Evolutionary conservation across 2,113 vertebrate genomes (phyloP).

Genomic region (Labeo catla): DNA sequence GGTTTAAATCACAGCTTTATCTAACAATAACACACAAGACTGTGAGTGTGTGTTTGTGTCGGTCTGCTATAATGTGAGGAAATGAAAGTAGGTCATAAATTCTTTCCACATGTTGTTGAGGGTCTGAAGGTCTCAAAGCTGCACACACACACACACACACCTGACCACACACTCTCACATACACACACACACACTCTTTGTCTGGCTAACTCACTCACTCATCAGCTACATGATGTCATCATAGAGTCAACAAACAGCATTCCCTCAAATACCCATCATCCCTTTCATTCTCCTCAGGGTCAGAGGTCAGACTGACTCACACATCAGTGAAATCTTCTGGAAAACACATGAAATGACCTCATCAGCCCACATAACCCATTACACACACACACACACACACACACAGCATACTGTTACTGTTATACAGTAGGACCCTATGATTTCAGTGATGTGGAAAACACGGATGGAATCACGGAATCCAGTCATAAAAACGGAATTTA

Average conservation of each 20-base stretch:
- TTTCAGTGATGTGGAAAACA: too few species aligned
- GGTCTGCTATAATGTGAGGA: conserved; percentile 70
- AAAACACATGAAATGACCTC: background rate
- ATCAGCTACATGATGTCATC: background rate
- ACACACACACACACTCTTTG: conserved; percentile 3
- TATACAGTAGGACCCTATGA: too few species aligned
- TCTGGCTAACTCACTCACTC: background rate
- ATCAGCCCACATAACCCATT: background rate
- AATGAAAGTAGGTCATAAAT: conserved; percentile 83
- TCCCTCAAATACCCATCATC: background rate
- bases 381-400: too few species aligned
- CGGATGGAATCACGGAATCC: too few species aligned
- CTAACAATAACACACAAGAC: too few species aligned
- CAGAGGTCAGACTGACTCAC: conserved; percentile 17
- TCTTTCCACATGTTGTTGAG: conserved; percentile 80
- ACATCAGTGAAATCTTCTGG: background rate
- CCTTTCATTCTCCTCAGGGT: background rate
- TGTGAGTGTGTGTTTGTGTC: background rate
- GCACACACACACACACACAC: background rate
- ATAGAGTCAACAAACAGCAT: background rate
- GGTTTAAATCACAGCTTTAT: too few species aligned
- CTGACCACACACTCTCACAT: conserved; percentile 25
- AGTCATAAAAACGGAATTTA: too few species aligned
- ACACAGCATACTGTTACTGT: too few species aligned
- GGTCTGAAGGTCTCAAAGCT: conserved; percentile 75